phyloP scores from a whole-genome alignment of 2,888 invertebrate species.

The Acanthoscelides obtectus region DNA sequence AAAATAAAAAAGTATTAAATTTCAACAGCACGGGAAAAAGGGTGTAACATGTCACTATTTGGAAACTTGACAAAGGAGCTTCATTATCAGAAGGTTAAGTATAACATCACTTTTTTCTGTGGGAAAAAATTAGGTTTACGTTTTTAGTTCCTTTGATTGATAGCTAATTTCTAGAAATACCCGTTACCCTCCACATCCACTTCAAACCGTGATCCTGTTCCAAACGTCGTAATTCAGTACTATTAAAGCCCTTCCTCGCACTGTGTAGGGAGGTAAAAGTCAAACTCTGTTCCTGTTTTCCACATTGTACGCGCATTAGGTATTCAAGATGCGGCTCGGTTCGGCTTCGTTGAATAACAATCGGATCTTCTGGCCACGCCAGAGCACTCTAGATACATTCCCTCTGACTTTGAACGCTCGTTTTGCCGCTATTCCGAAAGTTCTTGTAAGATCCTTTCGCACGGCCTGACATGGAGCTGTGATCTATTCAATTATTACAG shows the following conservation, averaged over 20 bases:
- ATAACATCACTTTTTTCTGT: no score
- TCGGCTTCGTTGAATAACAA: neutral
- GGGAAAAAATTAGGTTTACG: no score
- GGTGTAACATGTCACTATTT: no score
- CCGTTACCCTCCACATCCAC: no score
- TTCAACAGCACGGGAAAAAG: no score
- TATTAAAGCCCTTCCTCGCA: neutral
- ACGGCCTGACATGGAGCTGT: neutral
- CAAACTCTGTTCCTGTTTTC: neutral
- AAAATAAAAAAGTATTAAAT: no score
- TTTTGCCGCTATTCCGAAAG: neutral
- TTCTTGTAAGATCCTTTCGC: neutral
- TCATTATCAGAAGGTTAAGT: no score
- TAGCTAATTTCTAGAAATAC: no score
- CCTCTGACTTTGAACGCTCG: neutral
- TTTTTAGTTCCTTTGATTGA: no score
- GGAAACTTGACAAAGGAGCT: no score
- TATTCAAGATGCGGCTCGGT: neutral
- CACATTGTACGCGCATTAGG: neutral
- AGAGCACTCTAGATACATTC: neutral
- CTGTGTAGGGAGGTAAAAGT: neutral
- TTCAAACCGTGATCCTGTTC: no score
- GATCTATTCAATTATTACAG: neutral
- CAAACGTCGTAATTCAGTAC: neutral
- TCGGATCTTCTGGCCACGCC: neutral